phyloP scores from a whole-genome alignment of 2,888 invertebrate genomes.

The Allacma fusca region DNA sequence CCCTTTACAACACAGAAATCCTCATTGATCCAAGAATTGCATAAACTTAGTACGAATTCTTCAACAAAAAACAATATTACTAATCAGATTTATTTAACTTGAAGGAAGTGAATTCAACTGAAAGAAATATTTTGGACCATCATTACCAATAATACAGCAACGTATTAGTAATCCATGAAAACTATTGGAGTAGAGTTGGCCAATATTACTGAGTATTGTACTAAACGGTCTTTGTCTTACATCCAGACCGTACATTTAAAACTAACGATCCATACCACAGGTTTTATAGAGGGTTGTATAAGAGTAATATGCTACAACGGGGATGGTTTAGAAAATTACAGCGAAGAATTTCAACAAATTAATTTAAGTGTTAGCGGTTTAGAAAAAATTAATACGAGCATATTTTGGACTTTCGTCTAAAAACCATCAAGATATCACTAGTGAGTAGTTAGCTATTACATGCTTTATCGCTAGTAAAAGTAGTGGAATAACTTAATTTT shows the following conservation, averaged over 20 bases:
- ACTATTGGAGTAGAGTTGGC: not conserved
- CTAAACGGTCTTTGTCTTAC: not conserved
- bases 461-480: not conserved
- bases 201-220: conserved; percentile 8
- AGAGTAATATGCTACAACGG: not conserved
- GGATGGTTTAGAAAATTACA: no score
- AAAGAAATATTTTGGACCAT: not conserved
- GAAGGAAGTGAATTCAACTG: not conserved
- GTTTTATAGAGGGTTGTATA: not conserved
- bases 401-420: not conserved
- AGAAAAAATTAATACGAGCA: not conserved
- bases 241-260: not conserved
- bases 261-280: not conserved
- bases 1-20: not conserved
- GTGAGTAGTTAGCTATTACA: conserved; percentile 9
- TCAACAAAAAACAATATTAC: not conserved
- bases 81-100: not conserved
- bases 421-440: not conserved
- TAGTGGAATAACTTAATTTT: not conserved
- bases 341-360: no score
- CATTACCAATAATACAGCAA: not conserved
- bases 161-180: not conserved
- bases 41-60: not conserved
- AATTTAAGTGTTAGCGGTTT: no score
- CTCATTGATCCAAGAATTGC: not conserved